Base-by-base conservation (phyloP, 2,888 invertebrate genomes). In the Drepanosiphum platanoidis region DNA sequence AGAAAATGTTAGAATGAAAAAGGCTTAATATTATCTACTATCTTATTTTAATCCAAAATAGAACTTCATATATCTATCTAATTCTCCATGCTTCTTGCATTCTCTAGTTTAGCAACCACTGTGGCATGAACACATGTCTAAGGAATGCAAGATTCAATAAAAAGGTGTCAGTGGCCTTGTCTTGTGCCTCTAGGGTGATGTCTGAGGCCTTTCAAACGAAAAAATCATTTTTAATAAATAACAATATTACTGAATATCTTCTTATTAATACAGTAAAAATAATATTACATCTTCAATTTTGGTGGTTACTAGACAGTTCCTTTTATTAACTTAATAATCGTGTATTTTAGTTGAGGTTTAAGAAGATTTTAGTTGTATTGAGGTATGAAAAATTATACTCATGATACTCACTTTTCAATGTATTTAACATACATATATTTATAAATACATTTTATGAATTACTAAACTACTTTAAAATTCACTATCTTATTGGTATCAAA, bases 141-240 rank as follows among this genome's bases (percentile, higher is more conserved):
- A 32, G 61, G 81, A 82, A 82, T 82, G 81, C 15, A 32, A 42
- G 58, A 72, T 72, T 15, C 32, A 39, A 82, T 82, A 61, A 72
- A 72, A 72, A 82, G 61, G 81, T 82, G 71, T 81, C 58, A 71
- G 71, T 72, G 81, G 72, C 81, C 81, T 82, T 82, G 71, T 82
- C 30, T 39, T 15, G 39, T 42, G 71, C 72, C 72, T 82, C 58
- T 72, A 42, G 61, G 61, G 32, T 39, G 30, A 81, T 71, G 58
- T 81, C 34, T 81, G 71, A 39, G 71, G 30, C 58, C 36, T 81
- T 72, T 71, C 61, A n/a, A 82, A 82, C 18, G 13, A 39, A 58
- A 39, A 66, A 34, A 36, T 34, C 13, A 75, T 61, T 70, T 70
- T 22, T 0, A 80, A 70, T 58, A 15, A 52, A 52, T 80, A 27